phyloP scores from a whole-genome alignment of 2,888 invertebrate species.

The Apotomis turbidana region DNA sequence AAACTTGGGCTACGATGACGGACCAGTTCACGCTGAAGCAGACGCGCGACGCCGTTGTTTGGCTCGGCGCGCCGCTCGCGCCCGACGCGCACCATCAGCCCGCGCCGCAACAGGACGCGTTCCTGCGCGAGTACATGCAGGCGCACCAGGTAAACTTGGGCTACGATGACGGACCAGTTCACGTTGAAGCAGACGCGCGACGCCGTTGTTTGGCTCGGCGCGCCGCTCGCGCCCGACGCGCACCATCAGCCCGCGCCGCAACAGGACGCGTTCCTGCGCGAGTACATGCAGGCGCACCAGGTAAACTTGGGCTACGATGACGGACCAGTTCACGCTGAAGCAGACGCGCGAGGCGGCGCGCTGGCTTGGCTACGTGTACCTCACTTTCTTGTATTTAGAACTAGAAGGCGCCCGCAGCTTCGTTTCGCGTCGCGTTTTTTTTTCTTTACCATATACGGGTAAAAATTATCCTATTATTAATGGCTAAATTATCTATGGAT shows the following conservation, averaged over 20 bases:
- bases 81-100: conserved; percentile 88
- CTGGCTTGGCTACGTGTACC: conserved; percentile 85
- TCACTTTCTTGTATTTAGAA: too few relatives aligned
- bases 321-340: conserved; percentile 84
- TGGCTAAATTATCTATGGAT: too few relatives aligned
- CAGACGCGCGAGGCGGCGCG: conserved; percentile 80
- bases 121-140: conserved; percentile 93
- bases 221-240: conserved; percentile 87
- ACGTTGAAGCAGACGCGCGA: conserved; percentile 86
- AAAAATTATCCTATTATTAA: too few relatives aligned
- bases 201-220: conserved; percentile 87
- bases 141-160: conserved; percentile 87
- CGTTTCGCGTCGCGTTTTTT: too few relatives aligned
- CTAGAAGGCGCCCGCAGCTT: too few relatives aligned
- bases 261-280: conserved; percentile 92
- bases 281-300: conserved; percentile 93
- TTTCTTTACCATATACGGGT: too few relatives aligned
- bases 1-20: conserved; percentile 38
- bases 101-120: conserved; percentile 89
- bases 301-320: conserved; percentile 68
- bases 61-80: conserved; percentile 90
- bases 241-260: conserved; percentile 89
- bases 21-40: conserved; percentile 85
- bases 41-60: conserved; percentile 80
- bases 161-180: too few relatives aligned